phyloP scores from a whole-genome alignment of 2,888 invertebrate species.

The Meloe dianella region DNA sequence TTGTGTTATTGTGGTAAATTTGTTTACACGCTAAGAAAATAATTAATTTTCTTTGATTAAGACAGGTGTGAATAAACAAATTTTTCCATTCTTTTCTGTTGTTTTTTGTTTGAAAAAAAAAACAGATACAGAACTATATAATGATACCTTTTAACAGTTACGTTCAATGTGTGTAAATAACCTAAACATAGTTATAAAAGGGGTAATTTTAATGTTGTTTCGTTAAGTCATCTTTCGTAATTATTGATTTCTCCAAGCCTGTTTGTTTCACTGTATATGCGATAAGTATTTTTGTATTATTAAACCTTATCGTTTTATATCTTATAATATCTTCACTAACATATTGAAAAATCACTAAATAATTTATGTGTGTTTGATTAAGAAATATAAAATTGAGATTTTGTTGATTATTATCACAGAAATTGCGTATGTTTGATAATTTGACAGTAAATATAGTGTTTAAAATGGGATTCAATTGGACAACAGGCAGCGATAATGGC shows the following conservation, averaged over 20 bases:
- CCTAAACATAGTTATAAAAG: constrained; percentile 31
- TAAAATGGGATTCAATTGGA: too few relatives aligned
- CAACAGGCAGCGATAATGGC: background rate
- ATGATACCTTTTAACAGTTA: constrained; percentile 32
- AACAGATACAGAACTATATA: constrained; percentile 17
- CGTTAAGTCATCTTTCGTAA: constrained; percentile 39
- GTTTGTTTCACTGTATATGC: constrained; percentile 13
- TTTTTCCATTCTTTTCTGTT: background rate
- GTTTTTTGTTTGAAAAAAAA: background rate
- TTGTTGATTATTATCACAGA: background rate
- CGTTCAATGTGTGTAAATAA: constrained; percentile 29
- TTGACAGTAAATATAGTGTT: background rate
- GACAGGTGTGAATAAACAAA: constrained; percentile 31
- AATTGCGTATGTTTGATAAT: background rate
- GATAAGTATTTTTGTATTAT: constrained; percentile 8
- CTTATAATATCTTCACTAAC: too few relatives aligned
- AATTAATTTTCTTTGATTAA: constrained; percentile 18
- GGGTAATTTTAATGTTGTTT: constrained; percentile 30
- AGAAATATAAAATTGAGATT: background rate
- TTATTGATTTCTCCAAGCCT: constrained; percentile 30
- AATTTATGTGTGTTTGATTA: background rate
- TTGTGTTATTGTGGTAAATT: too few relatives aligned
- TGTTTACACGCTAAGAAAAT: background rate
- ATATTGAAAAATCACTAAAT: background rate
- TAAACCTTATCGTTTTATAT: constrained; percentile 13